These are phyloP conservation scores for Lysandra coridon DNA, from an alignment of 2,888 invertebrate genomes.

Conservation along the genomic window DNA sequence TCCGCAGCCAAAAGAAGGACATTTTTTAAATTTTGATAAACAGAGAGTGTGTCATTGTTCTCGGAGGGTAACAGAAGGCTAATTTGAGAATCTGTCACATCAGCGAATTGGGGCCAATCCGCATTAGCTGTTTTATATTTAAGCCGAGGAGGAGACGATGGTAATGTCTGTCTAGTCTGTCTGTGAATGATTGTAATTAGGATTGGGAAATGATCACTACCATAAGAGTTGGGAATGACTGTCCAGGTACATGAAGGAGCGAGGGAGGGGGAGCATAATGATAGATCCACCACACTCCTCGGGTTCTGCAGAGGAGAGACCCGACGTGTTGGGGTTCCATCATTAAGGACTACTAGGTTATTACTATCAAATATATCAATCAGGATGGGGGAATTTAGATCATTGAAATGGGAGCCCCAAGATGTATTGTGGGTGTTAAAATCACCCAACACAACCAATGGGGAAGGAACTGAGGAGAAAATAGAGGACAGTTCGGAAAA, in stretches of 20 bases:
- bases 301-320: too few relatives aligned
- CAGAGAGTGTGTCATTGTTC: not conserved
- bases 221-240: not conserved
- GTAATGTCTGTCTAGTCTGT: not conserved
- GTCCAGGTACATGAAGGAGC: not conserved
- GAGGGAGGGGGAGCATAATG: too few relatives aligned
- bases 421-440: too few relatives aligned
- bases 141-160: not conserved
- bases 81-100: too few relatives aligned
- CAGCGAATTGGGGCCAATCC: not conserved
- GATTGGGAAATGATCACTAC: not conserved
- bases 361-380: too few relatives aligned
- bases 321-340: not conserved
- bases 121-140: not conserved
- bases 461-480: not conserved
- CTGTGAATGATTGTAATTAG: not conserved
- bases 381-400: too few relatives aligned
- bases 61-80: not conserved
- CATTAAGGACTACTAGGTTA: not conserved
- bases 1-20: not conserved
- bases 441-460: too few relatives aligned
- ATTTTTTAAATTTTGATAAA: not conserved
- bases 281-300: not conserved
- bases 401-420: too few relatives aligned
- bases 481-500: not conserved